A percentile compares a stretch with the other conserved stretches of the same genome.
phyloP scores from a whole-genome alignment of 2,888 invertebrate species.

The Eucriotettix oculatus region DNA sequence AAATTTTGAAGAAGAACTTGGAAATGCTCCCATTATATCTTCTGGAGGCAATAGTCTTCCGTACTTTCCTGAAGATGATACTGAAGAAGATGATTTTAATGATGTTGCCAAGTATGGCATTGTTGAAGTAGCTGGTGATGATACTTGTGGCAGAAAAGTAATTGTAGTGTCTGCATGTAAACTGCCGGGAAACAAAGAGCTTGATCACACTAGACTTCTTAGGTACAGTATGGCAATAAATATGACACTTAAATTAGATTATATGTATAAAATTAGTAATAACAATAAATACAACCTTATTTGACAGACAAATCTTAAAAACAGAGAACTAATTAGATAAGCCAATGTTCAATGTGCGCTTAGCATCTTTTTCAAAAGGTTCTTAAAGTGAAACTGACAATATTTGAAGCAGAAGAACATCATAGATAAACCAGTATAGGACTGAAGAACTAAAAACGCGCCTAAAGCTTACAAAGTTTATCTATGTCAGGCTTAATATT shows the following conservation, averaged over 20 bases:
- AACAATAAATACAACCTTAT: neutral
- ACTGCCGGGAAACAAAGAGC: slow-evolving; percentile 60
- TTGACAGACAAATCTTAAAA: too few relatives aligned
- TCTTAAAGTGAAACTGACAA: too few relatives aligned
- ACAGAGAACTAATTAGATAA: neutral
- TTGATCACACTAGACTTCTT: slow-evolving; percentile 56
- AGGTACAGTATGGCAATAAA: slow-evolving; percentile 32
- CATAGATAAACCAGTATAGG: too few relatives aligned
- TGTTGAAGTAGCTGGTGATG: slow-evolving; percentile 71
- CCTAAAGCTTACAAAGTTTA: too few relatives aligned
- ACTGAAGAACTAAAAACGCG: too few relatives aligned
- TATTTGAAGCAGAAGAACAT: too few relatives aligned
- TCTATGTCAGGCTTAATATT: too few relatives aligned
- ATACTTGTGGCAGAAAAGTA: slow-evolving; percentile 76
- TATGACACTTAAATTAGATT: slow-evolving; percentile 7
- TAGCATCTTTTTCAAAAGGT: too few relatives aligned
- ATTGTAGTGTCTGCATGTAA: slow-evolving; percentile 92
- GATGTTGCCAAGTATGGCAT: slow-evolving; percentile 61
- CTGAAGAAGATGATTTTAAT: slow-evolving; percentile 38
- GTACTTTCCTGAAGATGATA: slow-evolving; percentile 19
- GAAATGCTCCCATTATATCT: slow-evolving; percentile 38
- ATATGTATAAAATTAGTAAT: neutral
- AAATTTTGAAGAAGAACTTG: slow-evolving; percentile 77
- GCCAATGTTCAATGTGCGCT: too few relatives aligned
- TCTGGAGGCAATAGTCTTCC: slow-evolving; percentile 12